phyloP scores from a whole-genome alignment of 2,113 vertebrate genomes.

The Leptosomus discolor region DNA sequence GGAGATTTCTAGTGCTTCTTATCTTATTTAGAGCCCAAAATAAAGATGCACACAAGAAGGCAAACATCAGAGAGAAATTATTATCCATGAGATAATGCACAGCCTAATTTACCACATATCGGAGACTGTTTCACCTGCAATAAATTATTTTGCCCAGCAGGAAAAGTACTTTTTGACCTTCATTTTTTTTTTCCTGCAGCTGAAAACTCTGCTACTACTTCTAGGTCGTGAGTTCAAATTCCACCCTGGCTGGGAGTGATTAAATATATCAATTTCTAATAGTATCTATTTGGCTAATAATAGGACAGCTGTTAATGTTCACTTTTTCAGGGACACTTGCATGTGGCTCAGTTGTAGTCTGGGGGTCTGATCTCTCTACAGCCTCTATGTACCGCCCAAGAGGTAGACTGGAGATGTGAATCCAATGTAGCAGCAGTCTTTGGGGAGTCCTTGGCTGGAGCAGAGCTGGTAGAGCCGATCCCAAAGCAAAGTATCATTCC shows the following conservation, averaged over 20 bases:
- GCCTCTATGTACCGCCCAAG: neutral
- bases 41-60: slow-evolving; percentile 40
- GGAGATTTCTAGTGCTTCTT: slow-evolving; percentile 55
- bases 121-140: slow-evolving; percentile 49
- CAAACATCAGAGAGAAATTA: slow-evolving; percentile 54
- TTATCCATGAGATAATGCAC: slow-evolving; percentile 47
- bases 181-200: neutral
- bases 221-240: slow-evolving; percentile 53
- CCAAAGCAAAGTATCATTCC: neutral
- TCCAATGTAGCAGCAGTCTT: neutral
- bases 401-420: neutral
- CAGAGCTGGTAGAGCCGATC: neutral
- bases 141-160: slow-evolving; percentile 53
- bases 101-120: slow-evolving; percentile 47
- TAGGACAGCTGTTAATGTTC: neutral
- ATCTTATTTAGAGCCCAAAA: slow-evolving; percentile 54
- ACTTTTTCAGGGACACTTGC: neutral
- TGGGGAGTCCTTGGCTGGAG: neutral
- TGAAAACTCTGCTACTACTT: slow-evolving; percentile 52
- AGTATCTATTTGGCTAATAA: slow-evolving; percentile 29
- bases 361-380: neutral
- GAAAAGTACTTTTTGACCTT: slow-evolving; percentile 52
- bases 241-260: slow-evolving; percentile 19
- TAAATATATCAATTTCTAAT: slow-evolving; percentile 50
- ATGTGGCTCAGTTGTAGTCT: neutral